A percentile compares a stretch with the other conserved stretches of the same genome.
Evolutionary conservation across 2,113 vertebrate genomes (phyloP).

Genomic region (Macaca fascicularis): T2T-MFA8v1.1 NC_088385.1:28526001-28526500

Average conservation of each 20-base stretch:
- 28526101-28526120: neutral
- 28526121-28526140: neutral
- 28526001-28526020: neutral
- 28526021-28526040: neutral
- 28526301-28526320: rapidly evolving
- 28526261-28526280: no score
- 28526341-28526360: no score
- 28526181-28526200: neutral
- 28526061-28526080: neutral
- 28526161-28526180: neutral
- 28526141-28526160: neutral
- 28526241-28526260: no score
- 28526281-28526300: no score
- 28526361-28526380: no score
- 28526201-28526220: neutral
- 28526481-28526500: neutral
- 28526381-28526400: no score
- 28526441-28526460: no score
- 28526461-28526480: no score
- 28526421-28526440: no score
- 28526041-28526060: neutral
- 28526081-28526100: neutral
- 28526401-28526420: rapidly evolving
- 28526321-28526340: no score
- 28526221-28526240: no score